phyloP scores from a whole-genome alignment of 2,888 invertebrate genomes.

The Protula sp. region DNA sequence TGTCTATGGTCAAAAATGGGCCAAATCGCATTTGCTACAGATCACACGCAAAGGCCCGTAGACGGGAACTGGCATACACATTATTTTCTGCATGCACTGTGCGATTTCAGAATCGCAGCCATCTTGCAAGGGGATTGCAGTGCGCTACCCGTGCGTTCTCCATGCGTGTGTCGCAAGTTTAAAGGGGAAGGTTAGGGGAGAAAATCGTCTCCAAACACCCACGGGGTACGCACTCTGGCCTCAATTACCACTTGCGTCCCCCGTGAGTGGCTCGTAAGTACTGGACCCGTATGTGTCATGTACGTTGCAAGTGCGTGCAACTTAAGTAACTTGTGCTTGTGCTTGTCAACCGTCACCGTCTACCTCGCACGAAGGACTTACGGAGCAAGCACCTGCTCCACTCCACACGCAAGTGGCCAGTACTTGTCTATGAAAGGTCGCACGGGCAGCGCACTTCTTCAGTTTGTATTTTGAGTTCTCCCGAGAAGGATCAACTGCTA shows the following conservation, averaged over 20 bases:
- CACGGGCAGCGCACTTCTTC: neutral
- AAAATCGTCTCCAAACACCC: neutral
- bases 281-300: no score
- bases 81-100: neutral
- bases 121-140: neutral
- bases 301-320: neutral
- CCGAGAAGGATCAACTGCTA: no score
- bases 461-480: no score
- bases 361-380: neutral
- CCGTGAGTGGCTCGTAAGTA: no score
- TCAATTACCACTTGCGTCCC: no score
- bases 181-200: neutral
- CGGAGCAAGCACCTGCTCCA: neutral
- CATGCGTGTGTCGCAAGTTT: neutral
- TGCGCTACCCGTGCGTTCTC: neutral
- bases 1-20: no score
- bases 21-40: no score
- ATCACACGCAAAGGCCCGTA: neutral
- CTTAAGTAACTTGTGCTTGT: neutral
- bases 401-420: neutral
- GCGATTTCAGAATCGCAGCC: neutral
- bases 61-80: neutral
- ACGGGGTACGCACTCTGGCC: neutral
- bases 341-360: neutral
- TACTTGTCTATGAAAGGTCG: neutral